phyloP scores from a whole-genome alignment of 2,888 invertebrate genomes.

The Deladenus siricidicola region DNA sequence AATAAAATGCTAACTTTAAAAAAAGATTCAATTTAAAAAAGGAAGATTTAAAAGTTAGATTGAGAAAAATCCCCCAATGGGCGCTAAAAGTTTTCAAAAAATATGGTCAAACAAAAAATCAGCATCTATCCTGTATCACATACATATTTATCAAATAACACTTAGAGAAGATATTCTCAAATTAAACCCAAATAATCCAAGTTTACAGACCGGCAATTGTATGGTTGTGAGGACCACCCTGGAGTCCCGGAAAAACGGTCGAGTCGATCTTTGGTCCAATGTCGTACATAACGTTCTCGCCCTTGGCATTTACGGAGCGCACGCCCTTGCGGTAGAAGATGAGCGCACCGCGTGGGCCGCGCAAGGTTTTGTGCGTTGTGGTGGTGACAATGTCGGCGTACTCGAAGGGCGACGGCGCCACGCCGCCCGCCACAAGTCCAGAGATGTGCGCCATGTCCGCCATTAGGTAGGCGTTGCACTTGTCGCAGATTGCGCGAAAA shows the following conservation, averaged over 20 bases:
- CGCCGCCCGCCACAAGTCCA: slow-evolving; percentile 80
- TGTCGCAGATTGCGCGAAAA: slow-evolving; percentile 69
- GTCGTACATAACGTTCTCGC: slow-evolving; percentile 77
- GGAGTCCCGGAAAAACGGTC: slow-evolving; percentile 83
- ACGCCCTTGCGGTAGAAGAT: slow-evolving; percentile 88
- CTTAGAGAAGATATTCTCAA: no score
- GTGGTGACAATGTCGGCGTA: slow-evolving; percentile 84
- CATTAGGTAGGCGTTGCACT: slow-evolving; percentile 76
- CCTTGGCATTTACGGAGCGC: slow-evolving; percentile 66
- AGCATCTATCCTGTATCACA: not conserved
- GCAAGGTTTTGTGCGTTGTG: slow-evolving; percentile 82
- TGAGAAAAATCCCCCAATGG: no score
- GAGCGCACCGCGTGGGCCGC: slow-evolving; percentile 67
- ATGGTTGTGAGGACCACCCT: slow-evolving; percentile 95
- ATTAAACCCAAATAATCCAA: no score
- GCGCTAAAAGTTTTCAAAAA: not conserved
- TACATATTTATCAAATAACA: no score
- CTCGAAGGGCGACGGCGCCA: slow-evolving; percentile 81
- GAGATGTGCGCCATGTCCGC: slow-evolving; percentile 94
- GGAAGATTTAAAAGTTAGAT: no score
- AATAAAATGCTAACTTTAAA: slow-evolving; percentile 1
- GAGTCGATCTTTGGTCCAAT: slow-evolving; percentile 78
- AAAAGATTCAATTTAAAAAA: not conserved
- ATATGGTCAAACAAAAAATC: not conserved
- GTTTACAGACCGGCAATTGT: slow-evolving; percentile 74